Percentiles rank a stretch among this genome's conserved stretches.
phyloP scores from a whole-genome alignment of 2,888 invertebrate species.

The Papilio elwesi region DNA sequence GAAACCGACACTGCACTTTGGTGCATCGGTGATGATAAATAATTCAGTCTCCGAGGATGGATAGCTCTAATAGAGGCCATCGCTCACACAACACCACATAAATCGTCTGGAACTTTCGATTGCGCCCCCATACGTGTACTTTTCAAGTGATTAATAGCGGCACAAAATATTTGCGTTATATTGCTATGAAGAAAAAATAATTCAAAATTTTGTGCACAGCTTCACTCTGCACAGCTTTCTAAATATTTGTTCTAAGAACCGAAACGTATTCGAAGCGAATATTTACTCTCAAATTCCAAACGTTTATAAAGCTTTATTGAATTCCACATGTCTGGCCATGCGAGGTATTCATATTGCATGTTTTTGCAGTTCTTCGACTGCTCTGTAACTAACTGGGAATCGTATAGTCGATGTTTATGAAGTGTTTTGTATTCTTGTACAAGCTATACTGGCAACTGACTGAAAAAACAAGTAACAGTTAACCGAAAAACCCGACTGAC shows the following conservation, averaged over 20 bases:
- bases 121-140: slow-evolving; percentile 55
- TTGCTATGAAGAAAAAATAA: slow-evolving; percentile 35
- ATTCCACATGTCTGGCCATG: slow-evolving; percentile 61
- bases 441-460: too few species aligned
- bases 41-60: slow-evolving; percentile 66
- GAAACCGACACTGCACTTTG: slow-evolving; percentile 53
- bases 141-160: slow-evolving; percentile 36
- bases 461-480: too few species aligned
- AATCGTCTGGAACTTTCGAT: slow-evolving; percentile 78
- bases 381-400: not conserved
- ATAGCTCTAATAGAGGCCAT: slow-evolving; percentile 70
- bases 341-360: slow-evolving; percentile 54
- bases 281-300: slow-evolving; percentile 35
- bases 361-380: slow-evolving; percentile 51
- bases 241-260: not conserved
- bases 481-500: too few species aligned
- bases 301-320: slow-evolving; percentile 64
- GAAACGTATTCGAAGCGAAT: slow-evolving; percentile 25
- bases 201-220: not conserved
- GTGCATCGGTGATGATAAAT: slow-evolving; percentile 72
- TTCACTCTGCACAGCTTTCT: not conserved
- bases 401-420: not conserved
- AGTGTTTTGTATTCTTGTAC: not conserved
- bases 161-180: slow-evolving; percentile 21
- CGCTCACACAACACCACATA: slow-evolving; percentile 68